Base-by-base conservation (phyloP, 1,140 invertebrate genomes). In the Dinothrombium tinctorium region DNA sequence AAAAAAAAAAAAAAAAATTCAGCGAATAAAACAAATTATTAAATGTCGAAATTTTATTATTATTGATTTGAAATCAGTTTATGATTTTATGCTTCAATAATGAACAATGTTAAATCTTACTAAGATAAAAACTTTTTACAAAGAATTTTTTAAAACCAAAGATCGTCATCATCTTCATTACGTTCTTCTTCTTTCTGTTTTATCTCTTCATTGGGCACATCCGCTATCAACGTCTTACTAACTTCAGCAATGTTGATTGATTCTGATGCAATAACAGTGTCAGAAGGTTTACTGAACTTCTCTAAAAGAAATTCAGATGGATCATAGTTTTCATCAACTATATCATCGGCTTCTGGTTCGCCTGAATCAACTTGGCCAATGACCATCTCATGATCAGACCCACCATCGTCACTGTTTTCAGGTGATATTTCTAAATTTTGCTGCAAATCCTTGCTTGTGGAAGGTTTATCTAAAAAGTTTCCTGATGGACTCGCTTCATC, bases 281-380 rank as follows among this genome's bases (percentile, higher is more conserved):
- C n/a, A n/a, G n/a, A n/a, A 19, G 37, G 42, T n/a, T 20, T n/a
- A 37, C 14, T 26, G 12, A 45, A 33, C 17, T 32, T 45, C 26
- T 44, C 26, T 44, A 78, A 66, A 9, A 80, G 54, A 49, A 82
- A 80, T 53, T 80, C 78, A 2, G 77, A 78, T 9, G 78, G 77
- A 61, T 83, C 79, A 56, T 84, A 84, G 52, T 75, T 76, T 7
- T 74, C 72, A 63, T 80, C 75, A 7, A 81, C 71, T 60, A 76
- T 69, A 42, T 70, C 72, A n/a, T n/a, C n/a, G n/a, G n/a, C n/a
- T 50, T 81, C 76, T 69, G 47, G 43, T 20, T 47, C 40, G 5
- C 28, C 43, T 2, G 19, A 25, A 11, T 19, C 35, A 32, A 21
- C 19, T 44, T 44, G 38, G 14, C 17, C 12, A 14, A 41, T 20